Base-by-base conservation (phyloP, 2,797 vertebrate species). In the Gobio occitaniae region DNA sequence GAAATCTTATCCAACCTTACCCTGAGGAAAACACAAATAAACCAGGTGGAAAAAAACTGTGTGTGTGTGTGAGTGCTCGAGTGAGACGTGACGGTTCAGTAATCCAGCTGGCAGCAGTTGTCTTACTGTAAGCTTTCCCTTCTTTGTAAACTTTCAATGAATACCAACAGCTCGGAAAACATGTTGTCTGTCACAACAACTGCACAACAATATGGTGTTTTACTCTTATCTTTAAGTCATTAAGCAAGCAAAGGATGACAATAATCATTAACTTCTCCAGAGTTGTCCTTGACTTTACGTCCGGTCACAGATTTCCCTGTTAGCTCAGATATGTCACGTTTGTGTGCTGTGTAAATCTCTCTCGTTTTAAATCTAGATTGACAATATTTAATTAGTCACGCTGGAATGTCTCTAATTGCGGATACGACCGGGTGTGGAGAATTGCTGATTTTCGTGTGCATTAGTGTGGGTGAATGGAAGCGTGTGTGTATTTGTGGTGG, bases 371-470 rank as follows among this genome's bases (percentile, higher is more conserved):
- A 61, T 56, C 65, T 63, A 82, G 50, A 77, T 65, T 1, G 47
- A 65, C 74, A 78, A 25, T 78, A 48, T 84, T 84, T 54, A 83
- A 61, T 86, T 52, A 79, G 80, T 80, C 68, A 72, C 29, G 69
- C 52, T 74, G 69, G 76, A 72, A 78, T 80, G 38, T 78, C 71
- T 76, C 69, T 70, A 86, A 70, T 82, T 69, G 66, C 38, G 47
- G n/a, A 65, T 54, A 8, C 4, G 2, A 19, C 59, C 5, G 10
- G 61, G 36, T 70, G 50, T 38, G 4, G 74, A 82, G 56, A 77
- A 25, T 8, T 15, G 71, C 71, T 71, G 71, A 48, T 84, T 70
- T 61, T 48, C 19, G 52, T 61, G 70, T 59, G 56, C 21, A 13
- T 68, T 47, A 50, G 86, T 74, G 69, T 69, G 59, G 16, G 56